These are phyloP conservation scores for Sarcophaga peregrina DNA, from an alignment of 1,140 invertebrate genomes.

Conservation along the genomic window DNA sequence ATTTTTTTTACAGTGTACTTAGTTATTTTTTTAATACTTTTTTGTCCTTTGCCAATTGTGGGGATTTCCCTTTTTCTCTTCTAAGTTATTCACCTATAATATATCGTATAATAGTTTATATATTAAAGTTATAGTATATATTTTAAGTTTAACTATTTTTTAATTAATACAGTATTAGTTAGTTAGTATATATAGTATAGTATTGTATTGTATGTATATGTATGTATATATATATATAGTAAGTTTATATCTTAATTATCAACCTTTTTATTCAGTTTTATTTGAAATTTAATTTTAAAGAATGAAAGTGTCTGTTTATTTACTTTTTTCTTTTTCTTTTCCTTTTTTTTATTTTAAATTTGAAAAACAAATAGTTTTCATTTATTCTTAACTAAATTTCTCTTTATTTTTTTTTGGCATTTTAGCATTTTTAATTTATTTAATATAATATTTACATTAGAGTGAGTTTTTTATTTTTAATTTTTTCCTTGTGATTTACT, in stretches of 20 bases:
- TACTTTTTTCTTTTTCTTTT: too few species aligned
- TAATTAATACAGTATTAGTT: too few species aligned
- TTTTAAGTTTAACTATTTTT: too few species aligned
- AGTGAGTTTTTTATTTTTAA: background rate
- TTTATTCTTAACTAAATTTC: background rate
- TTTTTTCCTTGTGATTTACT: background rate
- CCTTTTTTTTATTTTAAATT: background rate
- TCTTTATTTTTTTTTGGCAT: slow-evolving; percentile 33
- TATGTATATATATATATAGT: too few species aligned
- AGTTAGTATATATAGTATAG: too few species aligned
- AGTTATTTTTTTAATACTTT: slow-evolving; percentile 26
- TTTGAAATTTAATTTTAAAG: background rate
- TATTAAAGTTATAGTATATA: too few species aligned
- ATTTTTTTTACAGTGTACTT: slow-evolving; percentile 29
- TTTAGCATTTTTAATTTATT: slow-evolving; percentile 21
- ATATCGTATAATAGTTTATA: too few species aligned
- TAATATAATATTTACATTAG: slow-evolving; percentile 24
- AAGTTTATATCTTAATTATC: background rate
- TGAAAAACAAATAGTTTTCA: background rate
- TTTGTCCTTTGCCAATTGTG: background rate
- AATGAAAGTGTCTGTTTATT: background rate
- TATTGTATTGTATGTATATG: too few species aligned
- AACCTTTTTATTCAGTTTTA: slow-evolving; percentile 18
- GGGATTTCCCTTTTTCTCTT: too few species aligned
- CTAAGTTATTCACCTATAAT: too few species aligned